Conservation (phyloP, 1,140 invertebrate species). For the Glossosoma conforme region DNA sequence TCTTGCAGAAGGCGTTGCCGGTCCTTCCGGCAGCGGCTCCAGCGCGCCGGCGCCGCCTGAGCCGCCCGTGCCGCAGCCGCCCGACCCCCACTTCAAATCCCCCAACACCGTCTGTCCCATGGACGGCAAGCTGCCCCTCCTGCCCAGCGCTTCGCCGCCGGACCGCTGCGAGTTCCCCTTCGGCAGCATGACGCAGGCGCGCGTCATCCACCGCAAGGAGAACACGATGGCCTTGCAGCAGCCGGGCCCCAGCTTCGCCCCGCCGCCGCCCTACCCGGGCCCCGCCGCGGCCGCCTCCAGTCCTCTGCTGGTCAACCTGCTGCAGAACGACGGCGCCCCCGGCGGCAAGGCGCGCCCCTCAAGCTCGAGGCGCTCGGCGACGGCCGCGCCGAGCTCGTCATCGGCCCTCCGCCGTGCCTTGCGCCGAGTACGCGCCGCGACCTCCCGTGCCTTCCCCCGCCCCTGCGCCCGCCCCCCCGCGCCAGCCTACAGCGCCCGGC, state of each 20-base stretch:
- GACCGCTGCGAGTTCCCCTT: slow-evolving; percentile 69
- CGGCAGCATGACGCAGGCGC: slow-evolving; percentile 83
- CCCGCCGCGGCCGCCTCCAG: slow-evolving; percentile 62
- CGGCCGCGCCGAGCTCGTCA: slow-evolving; percentile 36
- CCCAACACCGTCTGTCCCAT: slow-evolving; percentile 79
- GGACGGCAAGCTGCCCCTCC: slow-evolving; percentile 62
- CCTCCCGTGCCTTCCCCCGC: slow-evolving; percentile 27
- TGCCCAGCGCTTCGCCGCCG: slow-evolving; percentile 41
- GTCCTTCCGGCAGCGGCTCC: slow-evolving; percentile 36
- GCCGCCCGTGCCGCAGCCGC: slow-evolving; percentile 27
- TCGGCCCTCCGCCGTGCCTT: slow-evolving; percentile 29
- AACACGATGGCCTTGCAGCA: slow-evolving; percentile 27
- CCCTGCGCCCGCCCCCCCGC: slow-evolving; percentile 40
- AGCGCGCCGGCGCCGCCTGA: slow-evolving; percentile 33
- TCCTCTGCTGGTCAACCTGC: slow-evolving; percentile 84
- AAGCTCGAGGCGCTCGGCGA: slow-evolving; percentile 44
- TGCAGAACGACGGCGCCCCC: slow-evolving; percentile 70
- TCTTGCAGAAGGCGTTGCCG: slow-evolving; percentile 41
- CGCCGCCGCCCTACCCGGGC: slow-evolving; percentile 23
- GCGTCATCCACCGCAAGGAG: slow-evolving; percentile 54
- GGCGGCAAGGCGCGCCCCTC: slow-evolving; percentile 46
- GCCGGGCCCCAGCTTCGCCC: slow-evolving; percentile 14
- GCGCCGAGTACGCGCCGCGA: slow-evolving; percentile 24
- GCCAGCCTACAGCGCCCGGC: slow-evolving; percentile 39
- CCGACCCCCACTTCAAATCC: slow-evolving; percentile 59